A percentile compares a stretch with the other conserved stretches of the same genome.
phyloP scores from a whole-genome alignment of 1,140 invertebrate genomes.

The Vollenhovia emeryi region DNA sequence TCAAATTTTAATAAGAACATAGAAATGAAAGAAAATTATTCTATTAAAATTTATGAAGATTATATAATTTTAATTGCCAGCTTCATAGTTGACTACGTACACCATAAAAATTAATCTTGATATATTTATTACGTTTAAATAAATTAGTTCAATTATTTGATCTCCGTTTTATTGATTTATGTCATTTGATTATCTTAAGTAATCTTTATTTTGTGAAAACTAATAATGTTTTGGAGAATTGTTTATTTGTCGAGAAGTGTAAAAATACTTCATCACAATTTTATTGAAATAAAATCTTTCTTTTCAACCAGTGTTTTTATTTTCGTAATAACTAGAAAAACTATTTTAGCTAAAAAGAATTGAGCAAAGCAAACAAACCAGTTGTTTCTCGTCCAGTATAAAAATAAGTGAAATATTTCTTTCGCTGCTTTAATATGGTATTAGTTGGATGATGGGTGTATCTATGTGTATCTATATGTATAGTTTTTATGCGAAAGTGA shows the following conservation, averaged over 20 bases:
- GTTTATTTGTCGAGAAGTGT: neutral
- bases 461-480: neutral
- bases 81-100: too few species aligned
- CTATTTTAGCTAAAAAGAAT: neutral
- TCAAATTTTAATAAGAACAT: neutral
- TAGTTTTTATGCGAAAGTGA: neutral
- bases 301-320: neutral
- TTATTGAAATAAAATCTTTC: neutral
- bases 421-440: neutral
- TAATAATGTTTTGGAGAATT: neutral
- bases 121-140: neutral
- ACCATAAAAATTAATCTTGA: too few species aligned
- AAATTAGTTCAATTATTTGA: neutral
- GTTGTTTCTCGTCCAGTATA: neutral
- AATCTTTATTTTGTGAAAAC: neutral
- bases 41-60: neutral
- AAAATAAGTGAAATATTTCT: neutral
- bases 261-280: neutral
- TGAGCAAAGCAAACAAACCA: neutral
- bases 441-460: neutral
- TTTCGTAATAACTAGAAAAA: neutral
- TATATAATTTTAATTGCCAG: too few species aligned
- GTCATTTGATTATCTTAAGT: too few species aligned
- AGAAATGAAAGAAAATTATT: neutral
- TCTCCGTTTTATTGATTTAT: neutral